Base-by-base conservation (phyloP, 2,113 vertebrate genomes). In the Misgurnus anguillicaudatus region DNA sequence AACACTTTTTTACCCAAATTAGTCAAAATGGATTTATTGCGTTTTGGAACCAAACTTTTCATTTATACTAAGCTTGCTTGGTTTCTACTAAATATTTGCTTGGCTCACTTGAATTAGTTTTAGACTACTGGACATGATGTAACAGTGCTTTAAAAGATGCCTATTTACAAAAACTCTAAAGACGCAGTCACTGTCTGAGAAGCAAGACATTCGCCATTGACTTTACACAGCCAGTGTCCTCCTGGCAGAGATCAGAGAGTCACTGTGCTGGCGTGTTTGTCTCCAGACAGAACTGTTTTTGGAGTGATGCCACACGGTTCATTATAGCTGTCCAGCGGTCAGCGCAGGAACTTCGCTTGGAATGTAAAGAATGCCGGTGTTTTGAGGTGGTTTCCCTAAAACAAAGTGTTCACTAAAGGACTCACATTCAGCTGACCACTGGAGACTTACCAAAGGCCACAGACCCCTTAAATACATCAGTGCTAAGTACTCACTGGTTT, bases 321-420 rank as follows among this genome's bases (percentile, higher is more conserved):
- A 19, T 60, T 74, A 14, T 61, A 41, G 71, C 5, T 0, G 38
- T 7, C 36, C 58, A 60, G 58, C 55, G 19, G 67, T 39, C 62
- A 69, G 48, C 69, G 74, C 36, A 48, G 62, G 55, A 66, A 55
- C 58, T 53, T 24, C 9, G 64, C 41, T 24, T 17, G 82, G 82
- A 86, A 84, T 84, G 21, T 74, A 17, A 75, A 75, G 77, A 82
- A 82, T 82, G 80, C 38, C n/a, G 47, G 19, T 31, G 47, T 70
- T 69, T 14, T 24, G 73, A 82, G 68, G 41, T 78, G 11, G 77
- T 21, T 42, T 62, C 66, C 57, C 45, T 42, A 47, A 41, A 70
- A 47, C 39, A 14, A 76, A 39, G 63, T 62, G 55, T 66, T 36
- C 21, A 31, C 24, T 31, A 31, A 31, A 31, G 3, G 24, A 31